phyloP scores from a whole-genome alignment of 2,797 vertebrate genomes.

The Morus bassanus region DNA sequence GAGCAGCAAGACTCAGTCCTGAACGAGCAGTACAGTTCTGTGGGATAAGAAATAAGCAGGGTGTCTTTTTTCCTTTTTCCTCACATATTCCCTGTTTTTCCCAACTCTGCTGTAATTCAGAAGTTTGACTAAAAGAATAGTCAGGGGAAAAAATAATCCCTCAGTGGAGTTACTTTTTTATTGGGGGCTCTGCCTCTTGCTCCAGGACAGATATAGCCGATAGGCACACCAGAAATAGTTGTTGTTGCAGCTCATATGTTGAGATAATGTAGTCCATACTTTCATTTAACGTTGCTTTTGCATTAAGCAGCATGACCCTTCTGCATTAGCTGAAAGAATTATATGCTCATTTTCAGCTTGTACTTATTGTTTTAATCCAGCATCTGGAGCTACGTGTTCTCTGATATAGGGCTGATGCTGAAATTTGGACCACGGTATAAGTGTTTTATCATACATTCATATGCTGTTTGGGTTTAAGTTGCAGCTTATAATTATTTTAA shows the following conservation, averaged over 20 bases:
- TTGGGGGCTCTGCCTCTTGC: background rate
- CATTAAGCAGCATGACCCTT: slow-evolving; percentile 7
- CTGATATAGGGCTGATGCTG: background rate
- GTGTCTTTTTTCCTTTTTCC: background rate
- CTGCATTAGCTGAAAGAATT: slow-evolving; percentile 41
- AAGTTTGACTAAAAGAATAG: background rate
- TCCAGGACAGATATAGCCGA: background rate
- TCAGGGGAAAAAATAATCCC: background rate
- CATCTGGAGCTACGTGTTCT: slow-evolving; percentile 56
- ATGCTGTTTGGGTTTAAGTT: background rate
- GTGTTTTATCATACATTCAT: slow-evolving; percentile 25
- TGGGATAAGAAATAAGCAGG: background rate
- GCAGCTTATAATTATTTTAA: slow-evolving; percentile 56
- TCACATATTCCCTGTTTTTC: background rate
- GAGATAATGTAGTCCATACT: background rate
- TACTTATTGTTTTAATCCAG: slow-evolving; percentile 45
- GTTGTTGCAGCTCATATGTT: background rate
- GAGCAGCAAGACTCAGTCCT: background rate
- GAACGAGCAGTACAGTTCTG: background rate
- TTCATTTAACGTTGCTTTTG: background rate
- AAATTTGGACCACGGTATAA: slow-evolving; percentile 9
- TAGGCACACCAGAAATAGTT: background rate
- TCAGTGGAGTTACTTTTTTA: background rate
- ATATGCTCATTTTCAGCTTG: slow-evolving; percentile 27
- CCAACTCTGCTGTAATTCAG: background rate